Conservation (phyloP, 2,113 vertebrate genomes). For the Damaliscus lunatus region DNA sequence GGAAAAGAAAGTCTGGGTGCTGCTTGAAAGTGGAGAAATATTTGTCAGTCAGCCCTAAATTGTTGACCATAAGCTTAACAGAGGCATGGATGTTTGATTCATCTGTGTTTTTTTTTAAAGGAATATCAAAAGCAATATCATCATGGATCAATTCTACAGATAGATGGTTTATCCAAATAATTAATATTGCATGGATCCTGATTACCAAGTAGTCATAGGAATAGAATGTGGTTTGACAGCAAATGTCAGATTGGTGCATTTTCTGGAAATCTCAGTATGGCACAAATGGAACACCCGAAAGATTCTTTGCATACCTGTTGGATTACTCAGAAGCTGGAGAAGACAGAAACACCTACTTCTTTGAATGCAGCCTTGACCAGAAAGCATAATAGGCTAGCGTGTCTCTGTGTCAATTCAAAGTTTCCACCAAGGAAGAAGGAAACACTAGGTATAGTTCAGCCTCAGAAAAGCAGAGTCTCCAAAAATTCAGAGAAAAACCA, state of each 20-base stretch:
- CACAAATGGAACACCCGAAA: constrained; percentile 18
- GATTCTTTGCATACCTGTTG: not conserved
- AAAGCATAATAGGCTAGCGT: not conserved
- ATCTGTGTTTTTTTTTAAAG: not conserved
- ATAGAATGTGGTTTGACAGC: constrained; percentile 10
- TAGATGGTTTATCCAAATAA: not conserved
- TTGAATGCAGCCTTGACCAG: not conserved
- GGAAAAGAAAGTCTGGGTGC: not conserved
- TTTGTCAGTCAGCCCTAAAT: not conserved
- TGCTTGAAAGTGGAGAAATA: not conserved
- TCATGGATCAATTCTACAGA: not conserved
- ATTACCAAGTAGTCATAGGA: not conserved
- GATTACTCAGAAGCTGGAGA: not conserved
- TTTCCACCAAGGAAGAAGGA: not conserved
- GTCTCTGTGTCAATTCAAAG: not conserved
- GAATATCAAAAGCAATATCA: not conserved
- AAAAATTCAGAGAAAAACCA: not conserved
- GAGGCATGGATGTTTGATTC: not conserved
- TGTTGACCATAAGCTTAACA: not conserved
- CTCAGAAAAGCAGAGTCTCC: not conserved
- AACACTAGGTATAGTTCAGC: not conserved
- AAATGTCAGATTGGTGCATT: not conserved
- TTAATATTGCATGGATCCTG: not conserved
- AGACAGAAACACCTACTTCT: constrained; percentile 5
- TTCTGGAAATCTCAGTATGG: constrained; percentile 41